Evolutionary conservation across 2,113 vertebrate genomes (phyloP), one percentile per base, ranked within the genome.

Genomic region (Zosterops pallidus): DNA sequence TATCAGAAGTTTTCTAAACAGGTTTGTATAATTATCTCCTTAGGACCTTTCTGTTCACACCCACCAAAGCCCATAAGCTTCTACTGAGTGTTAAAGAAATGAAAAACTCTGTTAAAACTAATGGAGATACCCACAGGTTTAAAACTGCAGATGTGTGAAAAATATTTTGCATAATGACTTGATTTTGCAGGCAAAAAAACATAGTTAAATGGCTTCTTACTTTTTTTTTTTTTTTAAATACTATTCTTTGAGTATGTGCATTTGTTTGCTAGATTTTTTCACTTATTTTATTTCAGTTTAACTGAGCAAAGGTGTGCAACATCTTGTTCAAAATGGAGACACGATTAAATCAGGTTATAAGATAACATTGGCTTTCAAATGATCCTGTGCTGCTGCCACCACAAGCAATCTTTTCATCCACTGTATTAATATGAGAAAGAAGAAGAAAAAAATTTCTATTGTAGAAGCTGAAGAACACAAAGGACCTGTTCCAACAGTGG

Each of bases 1-100:
- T 46, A 46, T 98, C 62, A 42, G 41, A 7, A 23, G 50, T 15
- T 91, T 98, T 60, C 93, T 98, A 3, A 91, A 68, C 77, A 97
- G 97, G 96, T 98, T 92, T 67, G 60, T 64, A 7, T 44, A 2
- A 29, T 62, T 60, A 21, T 42, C 46, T 90, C 69, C 46, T 75
- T 55, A 71, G 20, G 21, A 72, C 42, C 20, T 49, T 9, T 71
- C 82, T 68, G 62, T 41, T 75, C 65, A 68, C 46, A 62, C 25
- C 57, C n/a, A 64, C 19, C 24, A 49, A 72, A 90, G 44, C 17
- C 29, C 52, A 2, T 21, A 35, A 64, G 28, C 41, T 62, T 82
- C 52, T 49, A 42, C 11, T 63, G 22, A 37, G 7, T 25, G 28
- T 47, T 72, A 59, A 41, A 10, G 25, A 28, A 20, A 8, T 16